phyloP scores from a whole-genome alignment of 2,888 invertebrate species.

The Tyria jacobaeae region DNA sequence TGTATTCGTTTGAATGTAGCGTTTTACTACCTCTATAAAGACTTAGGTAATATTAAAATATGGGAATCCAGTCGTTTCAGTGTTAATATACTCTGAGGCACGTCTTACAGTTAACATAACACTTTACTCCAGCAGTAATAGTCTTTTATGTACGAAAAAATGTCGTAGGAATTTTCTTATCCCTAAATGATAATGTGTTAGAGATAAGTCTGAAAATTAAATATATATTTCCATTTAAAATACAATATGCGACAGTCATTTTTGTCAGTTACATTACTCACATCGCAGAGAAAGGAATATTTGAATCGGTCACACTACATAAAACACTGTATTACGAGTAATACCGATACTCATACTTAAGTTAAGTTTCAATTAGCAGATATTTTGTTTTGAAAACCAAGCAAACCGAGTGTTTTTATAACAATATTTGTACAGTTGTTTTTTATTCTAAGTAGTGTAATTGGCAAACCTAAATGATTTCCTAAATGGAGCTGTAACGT shows the following conservation, averaged over 20 bases:
- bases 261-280: no score
- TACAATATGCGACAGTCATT: neutral
- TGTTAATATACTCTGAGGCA: slow-evolving; percentile 60
- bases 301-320: neutral
- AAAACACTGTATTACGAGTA: no score
- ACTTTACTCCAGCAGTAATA: slow-evolving; percentile 30
- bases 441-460: no score
- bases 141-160: slow-evolving; percentile 33
- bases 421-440: no score
- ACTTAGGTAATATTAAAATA: slow-evolving; percentile 66
- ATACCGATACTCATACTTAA: no score
- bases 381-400: no score
- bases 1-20: slow-evolving; percentile 60
- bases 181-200: slow-evolving; percentile 17
- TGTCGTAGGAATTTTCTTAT: slow-evolving; percentile 20
- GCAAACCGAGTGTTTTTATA: no score
- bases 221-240: neutral
- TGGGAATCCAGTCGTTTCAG: slow-evolving; percentile 58
- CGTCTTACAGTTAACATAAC: slow-evolving; percentile 37
- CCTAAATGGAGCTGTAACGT: no score
- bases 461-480: no score
- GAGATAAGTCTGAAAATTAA: neutral
- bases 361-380: no score
- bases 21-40: slow-evolving; percentile 56
- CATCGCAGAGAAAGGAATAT: no score